Conservation (phyloP, 2,888 invertebrate genomes). For the Heliconius charithonia region DNA sequence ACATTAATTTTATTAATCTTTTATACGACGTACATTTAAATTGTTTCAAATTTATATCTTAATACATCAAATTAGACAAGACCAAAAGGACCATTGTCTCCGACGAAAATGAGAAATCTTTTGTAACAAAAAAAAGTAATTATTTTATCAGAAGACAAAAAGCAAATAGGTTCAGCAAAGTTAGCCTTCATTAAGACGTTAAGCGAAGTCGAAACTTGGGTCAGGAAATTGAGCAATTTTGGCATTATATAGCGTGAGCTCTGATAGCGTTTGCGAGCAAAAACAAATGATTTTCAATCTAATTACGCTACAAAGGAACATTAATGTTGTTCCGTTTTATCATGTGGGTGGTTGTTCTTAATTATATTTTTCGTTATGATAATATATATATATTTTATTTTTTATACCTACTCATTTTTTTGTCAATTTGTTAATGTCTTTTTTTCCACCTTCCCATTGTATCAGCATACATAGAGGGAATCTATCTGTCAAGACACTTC, state of each 20-base stretch:
- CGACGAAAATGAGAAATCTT: constrained; percentile 20
- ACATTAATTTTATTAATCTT: not conserved
- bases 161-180: constrained; percentile 67
- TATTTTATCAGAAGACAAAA: constrained; percentile 66
- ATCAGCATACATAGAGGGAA: no score
- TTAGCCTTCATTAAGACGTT: constrained; percentile 75
- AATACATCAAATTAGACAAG: constrained; percentile 11
- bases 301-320: constrained; percentile 38
- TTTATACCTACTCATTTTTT: not conserved
- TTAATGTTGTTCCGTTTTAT: constrained; percentile 31
- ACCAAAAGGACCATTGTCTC: constrained; percentile 6
- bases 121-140: constrained; percentile 63
- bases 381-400: not conserved
- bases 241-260: constrained; percentile 61
- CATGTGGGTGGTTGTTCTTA: constrained; percentile 20
- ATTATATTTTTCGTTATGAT: constrained; percentile 20
- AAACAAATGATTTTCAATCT: constrained; percentile 49
- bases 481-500: no score
- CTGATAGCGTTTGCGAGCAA: constrained; percentile 48
- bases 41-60: not conserved
- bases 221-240: constrained; percentile 77
- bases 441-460: no score
- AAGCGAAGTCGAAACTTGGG: constrained; percentile 66
- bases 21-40: not conserved
- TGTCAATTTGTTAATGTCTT: not conserved